Conservation (phyloP, 1,140 invertebrate species). For the Triops cancriformis region DNA sequence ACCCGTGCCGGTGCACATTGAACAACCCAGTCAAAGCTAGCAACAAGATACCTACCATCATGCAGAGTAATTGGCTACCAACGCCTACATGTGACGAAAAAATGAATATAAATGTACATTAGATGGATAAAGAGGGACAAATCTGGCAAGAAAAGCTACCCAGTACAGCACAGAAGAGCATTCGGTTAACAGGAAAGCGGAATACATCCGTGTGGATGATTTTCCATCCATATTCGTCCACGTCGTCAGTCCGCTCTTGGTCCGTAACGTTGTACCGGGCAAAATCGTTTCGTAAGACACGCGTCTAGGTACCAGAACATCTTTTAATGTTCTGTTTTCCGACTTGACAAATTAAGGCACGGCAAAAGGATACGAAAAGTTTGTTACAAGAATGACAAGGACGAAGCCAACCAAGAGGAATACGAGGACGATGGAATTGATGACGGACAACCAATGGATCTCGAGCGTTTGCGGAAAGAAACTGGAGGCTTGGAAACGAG, state of each 20-base stretch:
- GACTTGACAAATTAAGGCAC: no score
- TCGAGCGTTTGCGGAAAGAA: conserved; percentile 48
- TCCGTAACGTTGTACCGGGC: conserved; percentile 44
- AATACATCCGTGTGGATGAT: conserved; percentile 50
- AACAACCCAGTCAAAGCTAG: conserved; percentile 47
- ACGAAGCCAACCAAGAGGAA: conserved; percentile 48
- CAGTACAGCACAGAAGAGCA: conserved; percentile 46
- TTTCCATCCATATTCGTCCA: conserved; percentile 50
- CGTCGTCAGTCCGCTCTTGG: conserved; percentile 41
- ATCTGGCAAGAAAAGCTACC: conserved; percentile 35
- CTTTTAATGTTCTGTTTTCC: neutral
- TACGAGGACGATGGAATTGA: conserved; percentile 48
- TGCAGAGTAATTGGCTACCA: conserved; percentile 44
- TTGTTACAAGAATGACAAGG: conserved; percentile 45
- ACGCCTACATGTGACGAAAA: conserved; percentile 38
- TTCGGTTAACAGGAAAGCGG: conserved; percentile 43
- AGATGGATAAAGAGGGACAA: neutral
- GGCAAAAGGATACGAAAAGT: conserved; percentile 26
- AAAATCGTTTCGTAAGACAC: conserved; percentile 47
- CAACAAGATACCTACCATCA: conserved; percentile 43
- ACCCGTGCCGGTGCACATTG: conserved; percentile 46
- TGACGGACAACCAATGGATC: conserved; percentile 50
- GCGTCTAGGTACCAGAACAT: conserved; percentile 36
- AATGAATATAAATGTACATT: neutral
- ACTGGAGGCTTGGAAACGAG: conserved; percentile 39